Conservation (phyloP, 2,797 vertebrate genomes). For the Chloroceryle amazona region DNA sequence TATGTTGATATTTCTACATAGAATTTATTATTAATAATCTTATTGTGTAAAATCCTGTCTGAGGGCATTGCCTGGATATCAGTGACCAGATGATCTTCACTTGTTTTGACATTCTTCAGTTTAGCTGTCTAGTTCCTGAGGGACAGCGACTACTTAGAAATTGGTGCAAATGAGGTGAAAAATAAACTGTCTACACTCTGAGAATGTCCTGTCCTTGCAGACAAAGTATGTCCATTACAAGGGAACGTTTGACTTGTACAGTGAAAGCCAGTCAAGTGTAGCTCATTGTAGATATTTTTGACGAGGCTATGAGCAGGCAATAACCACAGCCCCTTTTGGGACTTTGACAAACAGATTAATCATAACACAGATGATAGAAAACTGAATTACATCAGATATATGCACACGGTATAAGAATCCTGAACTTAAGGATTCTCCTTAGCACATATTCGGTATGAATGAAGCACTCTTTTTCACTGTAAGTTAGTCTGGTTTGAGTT, state of each 20-base stretch:
- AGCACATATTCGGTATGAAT: not conserved
- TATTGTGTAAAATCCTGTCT: not conserved
- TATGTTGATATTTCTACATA: not conserved
- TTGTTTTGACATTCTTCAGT: slow-evolving; percentile 53
- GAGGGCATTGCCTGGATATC: not conserved
- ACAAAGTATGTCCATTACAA: not conserved
- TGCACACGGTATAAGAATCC: not conserved
- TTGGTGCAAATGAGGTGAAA: slow-evolving; percentile 52
- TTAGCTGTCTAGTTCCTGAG: slow-evolving; percentile 34
- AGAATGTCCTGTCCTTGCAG: slow-evolving; percentile 53
- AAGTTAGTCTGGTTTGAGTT: not conserved
- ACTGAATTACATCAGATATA: not conserved
- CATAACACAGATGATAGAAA: not conserved
- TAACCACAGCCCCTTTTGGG: not conserved
- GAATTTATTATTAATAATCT: slow-evolving; percentile 5
- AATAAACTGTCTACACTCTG: slow-evolving; percentile 39
- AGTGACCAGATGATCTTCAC: not conserved
- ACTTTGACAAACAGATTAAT: not conserved
- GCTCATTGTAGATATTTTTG: not conserved
- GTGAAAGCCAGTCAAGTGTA: not conserved
- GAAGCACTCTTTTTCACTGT: not conserved
- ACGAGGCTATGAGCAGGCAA: not conserved
- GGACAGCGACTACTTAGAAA: slow-evolving; percentile 33
- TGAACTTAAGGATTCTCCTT: not conserved
- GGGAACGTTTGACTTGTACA: not conserved